Evolutionary conservation across 2,888 invertebrate genomes (phyloP), one percentile per base, ranked within the genome.

Genomic region (Anthoptus insignis): DNA sequence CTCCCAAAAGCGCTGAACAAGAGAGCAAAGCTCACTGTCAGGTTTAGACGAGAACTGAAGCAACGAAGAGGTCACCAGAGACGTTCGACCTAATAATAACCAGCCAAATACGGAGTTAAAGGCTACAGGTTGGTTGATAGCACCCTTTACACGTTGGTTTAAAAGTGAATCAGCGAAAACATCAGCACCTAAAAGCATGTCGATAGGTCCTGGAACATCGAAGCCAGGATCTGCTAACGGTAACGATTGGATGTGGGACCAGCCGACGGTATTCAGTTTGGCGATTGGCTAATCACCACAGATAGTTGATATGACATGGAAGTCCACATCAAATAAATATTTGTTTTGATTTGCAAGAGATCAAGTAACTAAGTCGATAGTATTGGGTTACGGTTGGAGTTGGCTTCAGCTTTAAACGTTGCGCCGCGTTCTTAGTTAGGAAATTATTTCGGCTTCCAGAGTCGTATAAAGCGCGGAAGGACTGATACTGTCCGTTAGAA

Each of bases 171-270:
- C 27, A 1, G 50, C 54, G 14, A 68, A 61, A 9, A 66, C 56
- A 39, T 68, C 66, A 8, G 68, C 68, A 16, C 59, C 66, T 14
- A 68, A 37, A 14, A 68, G 21, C n/a, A 68, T 29, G 29, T 68
- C 68, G 42, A 68, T 64, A 3, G 66, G 49, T 22, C 66, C 64
- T 39, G 68, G 66, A 29, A 54, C 60, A 34, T 64, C 42, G 45
- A 60, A 67, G 3, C 47, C 50, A 21, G 70, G 68, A 54, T 70
- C 70, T 2, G 70, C 68, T 47, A 70, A 56, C 21, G 50, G 34
- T 24, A 68, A 24, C 53, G 53, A 53, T 34, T 53, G 32, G 3
- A 53, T 53, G 34, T 34, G 53, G 21, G 64, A 58, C 45, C 56
- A 50, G 19, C 64, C 57, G 27, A 59, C 59, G 34, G 60, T 53